phyloP scores from a whole-genome alignment of 2,888 invertebrate species.

The Nomada ferruginata region DNA sequence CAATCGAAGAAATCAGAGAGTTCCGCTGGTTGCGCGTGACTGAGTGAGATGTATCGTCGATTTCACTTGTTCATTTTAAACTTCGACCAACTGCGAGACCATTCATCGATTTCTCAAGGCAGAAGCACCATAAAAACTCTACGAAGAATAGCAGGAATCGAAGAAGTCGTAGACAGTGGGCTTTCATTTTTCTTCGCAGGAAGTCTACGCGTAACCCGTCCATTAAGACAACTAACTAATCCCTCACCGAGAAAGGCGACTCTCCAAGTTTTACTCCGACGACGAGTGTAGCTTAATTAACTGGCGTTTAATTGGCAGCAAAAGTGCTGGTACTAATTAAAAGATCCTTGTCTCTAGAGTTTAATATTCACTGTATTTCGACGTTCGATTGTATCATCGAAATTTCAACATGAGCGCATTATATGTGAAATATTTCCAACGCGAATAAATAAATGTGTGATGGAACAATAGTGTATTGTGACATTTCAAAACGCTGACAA shows the following conservation, averaged over 20 bases:
- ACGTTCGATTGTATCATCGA: no score
- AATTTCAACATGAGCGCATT: no score
- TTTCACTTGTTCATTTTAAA: not conserved
- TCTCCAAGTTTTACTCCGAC: not conserved
- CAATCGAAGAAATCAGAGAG: slow-evolving; percentile 5
- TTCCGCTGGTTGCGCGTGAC: not conserved
- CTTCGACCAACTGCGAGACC: not conserved
- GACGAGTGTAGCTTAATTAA: slow-evolving; percentile 22
- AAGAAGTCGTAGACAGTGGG: not conserved
- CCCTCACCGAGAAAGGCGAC: not conserved
- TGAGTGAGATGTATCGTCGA: not conserved
- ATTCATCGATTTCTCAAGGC: not conserved
- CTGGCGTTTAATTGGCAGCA: slow-evolving; percentile 2
- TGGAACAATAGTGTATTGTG: not conserved
- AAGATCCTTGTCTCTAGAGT: not conserved
- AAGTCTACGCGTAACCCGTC: not conserved
- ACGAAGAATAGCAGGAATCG: not conserved
- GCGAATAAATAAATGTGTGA: not conserved
- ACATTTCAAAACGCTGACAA: not conserved
- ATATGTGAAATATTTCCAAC: not conserved
- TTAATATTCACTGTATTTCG: no score
- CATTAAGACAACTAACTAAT: slow-evolving; percentile 9
- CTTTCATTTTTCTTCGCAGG: not conserved
- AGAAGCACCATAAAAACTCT: slow-evolving; percentile 3
- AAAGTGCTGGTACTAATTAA: slow-evolving; percentile 8